These are phyloP conservation scores for Colostygia pectinataria DNA, from an alignment of 2,888 invertebrate species.

Conservation along the genomic window DNA sequence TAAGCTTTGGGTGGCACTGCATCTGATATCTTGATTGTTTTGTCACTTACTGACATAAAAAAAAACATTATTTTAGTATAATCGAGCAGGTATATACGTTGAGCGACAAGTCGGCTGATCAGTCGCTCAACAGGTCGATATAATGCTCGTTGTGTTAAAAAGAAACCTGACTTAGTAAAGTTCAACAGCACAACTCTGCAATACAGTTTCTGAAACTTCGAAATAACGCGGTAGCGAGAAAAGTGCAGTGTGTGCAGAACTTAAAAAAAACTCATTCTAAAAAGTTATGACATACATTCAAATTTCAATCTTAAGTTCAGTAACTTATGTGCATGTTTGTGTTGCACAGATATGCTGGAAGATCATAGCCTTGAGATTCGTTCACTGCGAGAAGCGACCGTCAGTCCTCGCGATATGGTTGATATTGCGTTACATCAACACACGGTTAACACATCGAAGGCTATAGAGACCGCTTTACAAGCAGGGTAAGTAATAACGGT, in stretches of 20 bases:
- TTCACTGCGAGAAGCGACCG: slow-evolving; percentile 62
- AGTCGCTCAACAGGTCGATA: slow-evolving; percentile 53
- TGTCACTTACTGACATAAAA: too few species aligned
- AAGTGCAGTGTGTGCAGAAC: too few species aligned
- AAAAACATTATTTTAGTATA: too few species aligned
- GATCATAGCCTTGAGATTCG: slow-evolving; percentile 74
- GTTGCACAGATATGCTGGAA: slow-evolving; percentile 66
- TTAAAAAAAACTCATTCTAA: too few species aligned
- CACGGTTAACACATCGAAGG: slow-evolving; percentile 53
- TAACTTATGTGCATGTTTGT: neutral
- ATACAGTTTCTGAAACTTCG: too few species aligned
- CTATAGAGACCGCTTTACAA: slow-evolving; percentile 58
- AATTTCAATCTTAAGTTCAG: neutral
- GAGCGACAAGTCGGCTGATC: slow-evolving; percentile 62
- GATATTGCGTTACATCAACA: slow-evolving; percentile 56
- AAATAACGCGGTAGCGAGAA: too few species aligned
- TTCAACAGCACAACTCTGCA: too few species aligned
- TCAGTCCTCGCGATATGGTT: slow-evolving; percentile 43
- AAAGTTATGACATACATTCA: too few species aligned
- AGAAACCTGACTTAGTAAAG: too few species aligned
- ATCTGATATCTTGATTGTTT: too few species aligned
- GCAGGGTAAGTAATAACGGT: slow-evolving; percentile 60
- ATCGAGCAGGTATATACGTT: slow-evolving; percentile 72
- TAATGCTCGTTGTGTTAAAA: too few species aligned
- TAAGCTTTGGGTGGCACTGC: too few species aligned